Evolutionary conservation across 2,113 vertebrate genomes (phyloP), one percentile per base, ranked within the genome.

Genomic region (Sisor rabdophorus): DNA sequence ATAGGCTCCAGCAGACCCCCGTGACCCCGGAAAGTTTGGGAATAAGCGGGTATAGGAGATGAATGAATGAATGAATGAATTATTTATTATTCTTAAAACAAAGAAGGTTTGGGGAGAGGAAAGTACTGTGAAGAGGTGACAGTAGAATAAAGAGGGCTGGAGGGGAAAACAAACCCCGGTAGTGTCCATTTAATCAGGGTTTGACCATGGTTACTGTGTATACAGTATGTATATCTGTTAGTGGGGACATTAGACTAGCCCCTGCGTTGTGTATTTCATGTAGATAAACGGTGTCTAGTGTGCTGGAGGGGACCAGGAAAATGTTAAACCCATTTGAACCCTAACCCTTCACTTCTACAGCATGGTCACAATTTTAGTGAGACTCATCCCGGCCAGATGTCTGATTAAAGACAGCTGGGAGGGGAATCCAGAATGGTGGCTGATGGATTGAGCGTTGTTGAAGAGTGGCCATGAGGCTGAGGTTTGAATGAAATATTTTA

Each of bases 311-410:
- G 36, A 47, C 47, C 22, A 52, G 61, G 24, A 61, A 20, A 60
- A 28, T 36, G 58, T 17, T 8, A 40, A 72, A 17, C 5, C 44
- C 17, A 61, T 74, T 59, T 28, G 52, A 74, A 52, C 55, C 30
- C n/a, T n/a, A n/a, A n/a, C 40, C 22, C 26, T 53, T 19, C 55
- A 36, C 77, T 68, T 64, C 54, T 53, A 76, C 82, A 61, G 50
- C 63, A 67, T 59, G 61, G 19, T 69, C 48, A 40, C 15, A 79
- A 80, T 73, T 60, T n/a, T 68, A 78, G 61, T 54, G 15, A 30
- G 40, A 20, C 44, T 26, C 26, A 36, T 60, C 11, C 53, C 26
- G 60, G 19, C 50, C 0, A 47, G 24, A 30, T 19, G 24, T 76
- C 12, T 13, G 26, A 59, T 36, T 63, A 72, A 73, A 61, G 48